Evolutionary conservation across 2,797 vertebrate genomes (phyloP).

Genomic region (Hybognathus amarus): DNA sequence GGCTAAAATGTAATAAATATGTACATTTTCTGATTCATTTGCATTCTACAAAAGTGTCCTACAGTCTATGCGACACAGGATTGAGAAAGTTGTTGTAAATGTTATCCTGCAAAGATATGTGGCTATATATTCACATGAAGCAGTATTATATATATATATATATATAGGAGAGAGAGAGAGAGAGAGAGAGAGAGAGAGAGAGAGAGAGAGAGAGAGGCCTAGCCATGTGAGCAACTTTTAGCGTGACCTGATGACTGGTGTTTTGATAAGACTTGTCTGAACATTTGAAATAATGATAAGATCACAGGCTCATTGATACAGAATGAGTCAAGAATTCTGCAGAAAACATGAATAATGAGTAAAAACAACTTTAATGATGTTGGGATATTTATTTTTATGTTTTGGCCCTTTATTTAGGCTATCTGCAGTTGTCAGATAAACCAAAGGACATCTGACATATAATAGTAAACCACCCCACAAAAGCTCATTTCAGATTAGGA

Average conservation of each 20-base stretch:
- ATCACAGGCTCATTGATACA: constrained; percentile 39
- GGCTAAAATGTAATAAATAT: not conserved
- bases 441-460: not conserved
- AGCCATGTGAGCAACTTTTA: not conserved
- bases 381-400: not conserved
- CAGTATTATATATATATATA: not conserved
- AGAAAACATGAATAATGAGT: constrained; percentile 40
- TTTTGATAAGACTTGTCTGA: constrained; percentile 46
- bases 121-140: not conserved
- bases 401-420: not conserved
- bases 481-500: not conserved
- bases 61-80: not conserved
- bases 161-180: not conserved
- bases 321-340: constrained; percentile 49
- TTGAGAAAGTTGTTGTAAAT: not conserved
- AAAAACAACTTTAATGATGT: constrained; percentile 7
- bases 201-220: too few relatives aligned
- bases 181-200: too few relatives aligned
- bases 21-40: too few relatives aligned
- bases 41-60: not conserved
- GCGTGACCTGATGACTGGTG: constrained; percentile 34
- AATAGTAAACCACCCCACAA: not conserved
- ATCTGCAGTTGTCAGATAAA: not conserved
- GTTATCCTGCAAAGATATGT: not conserved
- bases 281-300: constrained; percentile 48